These are phyloP conservation scores for Diaphora mendica DNA, from an alignment of 2,888 invertebrate genomes.

Conservation along the genomic window DNA sequence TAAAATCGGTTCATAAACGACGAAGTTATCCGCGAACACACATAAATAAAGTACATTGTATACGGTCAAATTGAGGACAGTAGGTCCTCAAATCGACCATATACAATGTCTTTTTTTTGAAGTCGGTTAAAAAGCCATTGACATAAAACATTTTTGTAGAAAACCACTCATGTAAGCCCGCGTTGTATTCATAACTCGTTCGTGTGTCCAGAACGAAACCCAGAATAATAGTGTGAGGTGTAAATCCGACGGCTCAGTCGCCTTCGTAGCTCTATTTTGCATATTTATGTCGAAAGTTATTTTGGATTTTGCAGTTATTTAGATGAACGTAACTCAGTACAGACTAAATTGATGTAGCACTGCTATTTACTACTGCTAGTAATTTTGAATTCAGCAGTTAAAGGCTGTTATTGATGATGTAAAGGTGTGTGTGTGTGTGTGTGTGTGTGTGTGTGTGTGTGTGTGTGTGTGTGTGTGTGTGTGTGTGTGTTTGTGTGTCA, in stretches of 20 bases:
- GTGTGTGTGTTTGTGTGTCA: too few species aligned
- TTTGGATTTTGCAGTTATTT: conserved; percentile 16
- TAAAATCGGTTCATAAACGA: too few species aligned
- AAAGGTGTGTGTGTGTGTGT: too few species aligned
- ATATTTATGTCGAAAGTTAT: conserved; percentile 40
- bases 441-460: too few species aligned
- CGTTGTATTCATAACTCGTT: conserved; percentile 8
- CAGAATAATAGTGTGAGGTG: conserved; percentile 52
- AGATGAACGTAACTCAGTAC: background rate
- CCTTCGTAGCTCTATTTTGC: conserved; percentile 23
- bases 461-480: too few species aligned
- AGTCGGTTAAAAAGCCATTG: background rate
- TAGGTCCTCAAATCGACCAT: too few species aligned
- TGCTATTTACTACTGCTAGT: background rate
- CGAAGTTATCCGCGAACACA: too few species aligned
- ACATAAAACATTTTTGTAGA: background rate
- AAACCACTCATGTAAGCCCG: background rate
- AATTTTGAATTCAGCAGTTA: background rate
- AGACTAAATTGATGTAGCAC: background rate
- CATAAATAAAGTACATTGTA: too few species aligned
- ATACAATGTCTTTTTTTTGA: too few species aligned
- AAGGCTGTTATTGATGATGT: too few species aligned
- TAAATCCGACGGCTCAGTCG: conserved; percentile 35
- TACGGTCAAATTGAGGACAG: too few species aligned
- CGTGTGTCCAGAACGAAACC: conserved; percentile 10